Conservation (phyloP, 53 echinoderm and acorn worm genomes). For the Patiria pectinifera region DNA sequence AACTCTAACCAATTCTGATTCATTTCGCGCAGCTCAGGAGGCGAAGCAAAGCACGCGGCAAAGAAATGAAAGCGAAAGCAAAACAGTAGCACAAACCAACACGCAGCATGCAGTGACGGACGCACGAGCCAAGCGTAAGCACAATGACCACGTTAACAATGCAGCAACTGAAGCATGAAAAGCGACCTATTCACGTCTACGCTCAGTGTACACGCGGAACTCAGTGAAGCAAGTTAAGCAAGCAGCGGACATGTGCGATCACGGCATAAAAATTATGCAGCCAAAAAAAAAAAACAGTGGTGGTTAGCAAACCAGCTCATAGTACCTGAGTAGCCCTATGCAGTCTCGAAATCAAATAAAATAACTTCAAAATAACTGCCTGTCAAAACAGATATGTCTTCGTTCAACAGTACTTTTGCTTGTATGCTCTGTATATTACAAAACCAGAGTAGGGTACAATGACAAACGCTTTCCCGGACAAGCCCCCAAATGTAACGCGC, state of each 20-base stretch:
- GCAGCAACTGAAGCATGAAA: neutral
- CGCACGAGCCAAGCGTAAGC: neutral
- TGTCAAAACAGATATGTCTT: neutral
- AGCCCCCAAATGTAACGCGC: conserved; percentile 52
- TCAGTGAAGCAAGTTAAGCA: neutral
- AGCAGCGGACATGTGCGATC: neutral
- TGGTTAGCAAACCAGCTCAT: neutral
- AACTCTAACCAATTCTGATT: conserved; percentile 17
- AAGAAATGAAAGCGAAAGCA: neutral
- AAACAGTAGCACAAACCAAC: neutral
- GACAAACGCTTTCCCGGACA: conserved; percentile 40
- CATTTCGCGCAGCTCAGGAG: neutral
- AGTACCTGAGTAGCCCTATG: neutral
- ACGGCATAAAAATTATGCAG: neutral
- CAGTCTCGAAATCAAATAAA: neutral
- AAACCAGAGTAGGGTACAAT: conserved; percentile 14
- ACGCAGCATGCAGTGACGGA: neutral
- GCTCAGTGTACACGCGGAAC: neutral
- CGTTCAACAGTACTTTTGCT: neutral
- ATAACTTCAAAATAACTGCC: neutral
- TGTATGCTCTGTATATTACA: neutral
- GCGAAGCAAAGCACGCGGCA: neutral
- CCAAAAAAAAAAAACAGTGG: neutral
- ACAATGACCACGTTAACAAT: neutral
- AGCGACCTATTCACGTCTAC: neutral